These are phyloP conservation scores for Dicaeum eximium DNA, from an alignment of 2,113 vertebrate genomes.

Conservation along the genomic window DNA sequence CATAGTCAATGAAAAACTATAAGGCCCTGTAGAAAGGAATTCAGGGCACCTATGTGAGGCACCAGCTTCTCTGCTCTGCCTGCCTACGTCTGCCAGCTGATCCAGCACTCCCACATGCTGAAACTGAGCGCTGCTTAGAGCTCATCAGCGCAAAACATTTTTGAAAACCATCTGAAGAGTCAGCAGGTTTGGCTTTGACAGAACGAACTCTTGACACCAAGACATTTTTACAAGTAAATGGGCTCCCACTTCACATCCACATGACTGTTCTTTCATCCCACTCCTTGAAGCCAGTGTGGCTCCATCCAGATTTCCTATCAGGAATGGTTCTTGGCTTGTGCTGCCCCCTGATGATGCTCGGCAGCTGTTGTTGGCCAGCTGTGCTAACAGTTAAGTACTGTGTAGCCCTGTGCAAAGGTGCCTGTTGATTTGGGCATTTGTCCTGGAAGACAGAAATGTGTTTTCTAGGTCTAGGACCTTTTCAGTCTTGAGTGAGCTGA, in stretches of 20 bases:
- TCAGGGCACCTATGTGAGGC: not conserved
- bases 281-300: not conserved
- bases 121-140: not conserved
- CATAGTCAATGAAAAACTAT: not conserved
- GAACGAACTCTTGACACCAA: not conserved
- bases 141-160: not conserved
- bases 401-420: not conserved
- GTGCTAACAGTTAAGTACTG: not conserved
- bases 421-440: not conserved
- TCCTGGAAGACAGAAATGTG: not conserved
- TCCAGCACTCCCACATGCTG: not conserved
- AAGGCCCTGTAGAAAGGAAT: not conserved
- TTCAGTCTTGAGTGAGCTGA: not conserved
- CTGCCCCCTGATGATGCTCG: not conserved
- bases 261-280: not conserved
- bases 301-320: not conserved
- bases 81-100: not conserved
- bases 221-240: not conserved
- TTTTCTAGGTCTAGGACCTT: not conserved
- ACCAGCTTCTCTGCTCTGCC: accelerated
- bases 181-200: not conserved
- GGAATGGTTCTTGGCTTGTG: not conserved
- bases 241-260: not conserved
- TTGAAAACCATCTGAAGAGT: not conserved
- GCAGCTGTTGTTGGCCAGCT: not conserved